Conservation (phyloP, 1,140 invertebrate genomes). For the Zaprionus ghesquierei region DNA sequence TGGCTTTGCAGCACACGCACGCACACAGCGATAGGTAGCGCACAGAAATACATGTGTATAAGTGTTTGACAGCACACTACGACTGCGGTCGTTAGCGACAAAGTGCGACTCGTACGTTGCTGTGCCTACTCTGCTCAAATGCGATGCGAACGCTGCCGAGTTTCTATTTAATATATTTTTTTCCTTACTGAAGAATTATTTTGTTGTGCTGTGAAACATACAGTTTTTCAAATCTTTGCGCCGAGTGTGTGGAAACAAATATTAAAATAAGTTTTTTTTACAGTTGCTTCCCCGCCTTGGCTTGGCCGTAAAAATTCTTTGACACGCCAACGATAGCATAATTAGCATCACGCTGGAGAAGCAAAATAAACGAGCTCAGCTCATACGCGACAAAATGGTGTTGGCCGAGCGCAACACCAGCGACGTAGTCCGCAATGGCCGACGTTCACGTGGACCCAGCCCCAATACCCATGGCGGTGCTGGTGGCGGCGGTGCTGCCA, state of each 20-base stretch:
- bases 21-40: conserved; percentile 8
- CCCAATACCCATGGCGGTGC: conserved; percentile 89
- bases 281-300: conserved; percentile 10
- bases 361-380: conserved; percentile 77
- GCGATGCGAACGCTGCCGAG: conserved; percentile 43
- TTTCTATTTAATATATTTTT: conserved; percentile 55
- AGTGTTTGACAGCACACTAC: conserved; percentile 54
- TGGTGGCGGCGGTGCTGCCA: conserved; percentile 33
- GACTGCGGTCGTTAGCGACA: conserved; percentile 44
- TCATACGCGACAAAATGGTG: conserved; percentile 87
- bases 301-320: conserved; percentile 3
- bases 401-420: conserved; percentile 91
- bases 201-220: conserved; percentile 2
- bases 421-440: conserved; percentile 91
- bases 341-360: conserved; percentile 70
- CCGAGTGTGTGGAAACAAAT: neutral
- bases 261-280: neutral
- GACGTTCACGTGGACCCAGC: conserved; percentile 93
- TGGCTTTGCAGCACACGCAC: conserved; percentile 24
- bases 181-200: conserved; percentile 15
- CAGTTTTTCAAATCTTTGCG: neutral
- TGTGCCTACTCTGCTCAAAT: conserved; percentile 49
- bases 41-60: neutral
- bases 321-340: conserved; percentile 8
- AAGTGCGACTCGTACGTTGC: conserved; percentile 52